phyloP scores from a whole-genome alignment of 2,113 vertebrate genomes.

The Nestor notabilis region DNA sequence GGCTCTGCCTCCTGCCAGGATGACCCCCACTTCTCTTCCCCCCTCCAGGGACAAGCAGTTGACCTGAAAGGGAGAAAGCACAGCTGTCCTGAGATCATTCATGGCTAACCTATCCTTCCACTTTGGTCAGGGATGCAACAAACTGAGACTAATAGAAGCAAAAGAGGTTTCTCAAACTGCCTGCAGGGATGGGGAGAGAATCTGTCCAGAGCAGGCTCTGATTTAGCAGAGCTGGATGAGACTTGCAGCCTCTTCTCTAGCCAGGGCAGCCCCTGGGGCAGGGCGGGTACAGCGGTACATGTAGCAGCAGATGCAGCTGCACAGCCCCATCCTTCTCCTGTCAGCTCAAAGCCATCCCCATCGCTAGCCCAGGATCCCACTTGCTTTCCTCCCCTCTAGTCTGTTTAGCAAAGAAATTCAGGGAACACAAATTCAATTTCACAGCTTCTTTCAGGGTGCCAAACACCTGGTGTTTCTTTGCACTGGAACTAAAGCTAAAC shows the following conservation, averaged over 20 bases:
- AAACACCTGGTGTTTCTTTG: conserved; percentile 28
- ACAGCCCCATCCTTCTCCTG: neutral
- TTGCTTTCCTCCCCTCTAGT: neutral
- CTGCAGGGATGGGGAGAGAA: neutral
- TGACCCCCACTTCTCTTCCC: neutral
- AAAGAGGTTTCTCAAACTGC: neutral
- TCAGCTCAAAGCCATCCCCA: neutral
- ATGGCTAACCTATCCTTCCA: neutral
- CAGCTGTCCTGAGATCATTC: conserved; percentile 12
- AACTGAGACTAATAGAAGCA: neutral
- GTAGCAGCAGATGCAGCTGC: neutral
- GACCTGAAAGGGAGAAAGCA: neutral
- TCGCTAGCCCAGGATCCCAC: rapidly evolving
- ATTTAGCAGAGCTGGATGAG: neutral
- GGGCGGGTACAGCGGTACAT: rapidly evolving
- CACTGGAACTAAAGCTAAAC: conserved; percentile 45
- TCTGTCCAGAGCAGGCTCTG: neutral
- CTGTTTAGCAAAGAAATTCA: neutral
- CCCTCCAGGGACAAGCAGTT: neutral
- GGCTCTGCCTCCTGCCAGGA: conserved; percentile 16
- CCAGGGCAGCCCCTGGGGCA: neutral
- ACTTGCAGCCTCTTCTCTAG: neutral
- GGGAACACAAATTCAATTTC: conserved; percentile 34
- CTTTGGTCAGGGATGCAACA: neutral
- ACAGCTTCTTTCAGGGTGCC: conserved; percentile 23